Base-by-base conservation (phyloP, 2,113 vertebrate genomes). In the Atractosteus spatula region DNA sequence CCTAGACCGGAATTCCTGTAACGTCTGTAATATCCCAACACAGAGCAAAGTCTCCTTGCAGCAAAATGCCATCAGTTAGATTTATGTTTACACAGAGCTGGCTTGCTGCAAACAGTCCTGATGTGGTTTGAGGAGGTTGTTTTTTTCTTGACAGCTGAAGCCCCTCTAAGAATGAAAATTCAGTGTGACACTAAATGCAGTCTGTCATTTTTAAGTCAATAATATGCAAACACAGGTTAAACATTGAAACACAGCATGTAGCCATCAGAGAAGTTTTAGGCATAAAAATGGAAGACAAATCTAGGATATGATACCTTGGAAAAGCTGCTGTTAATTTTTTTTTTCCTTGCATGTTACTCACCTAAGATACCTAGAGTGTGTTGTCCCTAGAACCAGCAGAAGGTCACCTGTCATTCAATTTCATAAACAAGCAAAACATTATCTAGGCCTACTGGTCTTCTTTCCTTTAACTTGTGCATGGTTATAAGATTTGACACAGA, bases 341-440 rank as follows among this genome's bases (percentile, higher is more conserved):
- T 73, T 71, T 41, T 8, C n/a, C 44, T 65, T 63, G 4, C 11
- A 3, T 57, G 3, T 69, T 29, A 29, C 47, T 1, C 14, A 41
- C 86, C 82, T 54, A 78, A 68, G 87, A 81, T 88, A 75, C 16
- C 74, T 69, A 74, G 71, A 74, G 69, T 73, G 75, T 66, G 69
- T 73, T 80, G 80, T 80, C 81, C 81, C 78, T 47, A 79, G 74
- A 70, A 84, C 77, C 78, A 80, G 62, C 61, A 84, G 84, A 90
- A 90, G 86, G 88, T 91, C 88, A 88, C 82, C 80, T 87, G 88
- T 90, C 86, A 85, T 81, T 79, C 82, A 79, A 76, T 83, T 81
- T 86, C 77, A 82, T 66, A 65, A 77, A 63, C 17, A 29, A 29
- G 62, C 42, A 65, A 65, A 86, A 76, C 78, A 83, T 79, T 85